A percentile compares a stretch with the other conserved stretches of the same genome.
These are phyloP conservation scores for Homarus gammarus DNA, from an alignment of 2,888 invertebrate species.

Conservation along the genomic window DNA sequence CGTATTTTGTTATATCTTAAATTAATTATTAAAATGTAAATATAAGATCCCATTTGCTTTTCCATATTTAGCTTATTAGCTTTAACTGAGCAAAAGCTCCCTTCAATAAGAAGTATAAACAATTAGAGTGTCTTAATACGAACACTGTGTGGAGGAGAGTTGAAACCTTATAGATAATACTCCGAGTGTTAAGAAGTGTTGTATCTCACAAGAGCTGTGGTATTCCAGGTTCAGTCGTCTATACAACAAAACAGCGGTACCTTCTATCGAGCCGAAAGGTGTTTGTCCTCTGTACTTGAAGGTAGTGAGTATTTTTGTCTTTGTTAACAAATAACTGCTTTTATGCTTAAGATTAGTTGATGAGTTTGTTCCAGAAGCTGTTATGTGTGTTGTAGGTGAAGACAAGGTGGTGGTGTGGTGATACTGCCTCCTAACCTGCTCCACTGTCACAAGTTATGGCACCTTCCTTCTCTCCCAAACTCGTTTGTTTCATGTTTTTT, in stretches of 20 bases:
- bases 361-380: background rate
- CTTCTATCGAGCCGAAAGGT: constrained; percentile 50
- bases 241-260: constrained; percentile 63
- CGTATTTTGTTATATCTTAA: background rate
- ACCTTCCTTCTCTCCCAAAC: background rate
- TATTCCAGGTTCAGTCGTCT: constrained; percentile 20
- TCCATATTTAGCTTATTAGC: background rate
- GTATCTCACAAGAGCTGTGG: background rate
- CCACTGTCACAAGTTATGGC: background rate
- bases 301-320: background rate
- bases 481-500: too few relatives aligned
- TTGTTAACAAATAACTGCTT: background rate
- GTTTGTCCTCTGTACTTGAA: background rate
- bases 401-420: background rate
- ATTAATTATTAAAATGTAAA: background rate
- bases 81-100: background rate
- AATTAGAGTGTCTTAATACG: background rate
- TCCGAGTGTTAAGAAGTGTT: background rate
- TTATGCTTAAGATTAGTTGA: too few relatives aligned
- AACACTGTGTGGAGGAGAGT: background rate
- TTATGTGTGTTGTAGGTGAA: background rate
- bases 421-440: background rate
- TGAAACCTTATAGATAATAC: background rate
- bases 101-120: constrained; percentile 14
- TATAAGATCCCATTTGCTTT: background rate